A percentile compares a stretch with the other conserved stretches of the same genome.
Conservation (phyloP, 2,888 invertebrate genomes). For the Hirtodrosophila cameraria region DNA sequence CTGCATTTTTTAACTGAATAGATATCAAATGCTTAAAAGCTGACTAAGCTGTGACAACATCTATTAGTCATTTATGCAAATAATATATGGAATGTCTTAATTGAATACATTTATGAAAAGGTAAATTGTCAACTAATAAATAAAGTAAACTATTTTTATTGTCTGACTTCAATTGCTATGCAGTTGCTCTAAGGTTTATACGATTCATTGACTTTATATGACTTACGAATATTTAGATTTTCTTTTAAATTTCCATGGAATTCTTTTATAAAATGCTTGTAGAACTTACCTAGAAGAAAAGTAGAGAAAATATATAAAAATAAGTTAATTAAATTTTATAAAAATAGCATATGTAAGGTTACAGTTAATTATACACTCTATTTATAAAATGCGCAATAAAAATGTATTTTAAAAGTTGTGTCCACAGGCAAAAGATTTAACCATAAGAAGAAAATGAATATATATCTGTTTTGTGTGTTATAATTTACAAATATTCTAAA, state of each 20-base stretch:
- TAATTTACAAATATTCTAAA: too few species aligned
- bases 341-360: too few species aligned
- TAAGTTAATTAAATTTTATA: not conserved
- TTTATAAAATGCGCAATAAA: too few species aligned
- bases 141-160: not conserved
- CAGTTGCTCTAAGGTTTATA: not conserved
- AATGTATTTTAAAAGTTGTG: too few species aligned
- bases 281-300: slow-evolving; percentile 59
- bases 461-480: too few species aligned
- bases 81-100: slow-evolving; percentile 22
- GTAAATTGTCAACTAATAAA: not conserved
- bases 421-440: too few species aligned
- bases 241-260: not conserved
- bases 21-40: not conserved
- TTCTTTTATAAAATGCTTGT: not conserved
- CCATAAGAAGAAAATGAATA: too few species aligned
- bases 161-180: not conserved
- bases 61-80: slow-evolving; percentile 37
- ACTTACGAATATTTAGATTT: slow-evolving; percentile 28
- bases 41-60: slow-evolving; percentile 22
- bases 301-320: not conserved
- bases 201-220: not conserved
- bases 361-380: too few species aligned
- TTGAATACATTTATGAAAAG: slow-evolving; percentile 7
- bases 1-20: not conserved